Evolutionary conservation across 1,140 invertebrate species (phyloP).

Genomic region (Drosophila asahinai): DNA sequence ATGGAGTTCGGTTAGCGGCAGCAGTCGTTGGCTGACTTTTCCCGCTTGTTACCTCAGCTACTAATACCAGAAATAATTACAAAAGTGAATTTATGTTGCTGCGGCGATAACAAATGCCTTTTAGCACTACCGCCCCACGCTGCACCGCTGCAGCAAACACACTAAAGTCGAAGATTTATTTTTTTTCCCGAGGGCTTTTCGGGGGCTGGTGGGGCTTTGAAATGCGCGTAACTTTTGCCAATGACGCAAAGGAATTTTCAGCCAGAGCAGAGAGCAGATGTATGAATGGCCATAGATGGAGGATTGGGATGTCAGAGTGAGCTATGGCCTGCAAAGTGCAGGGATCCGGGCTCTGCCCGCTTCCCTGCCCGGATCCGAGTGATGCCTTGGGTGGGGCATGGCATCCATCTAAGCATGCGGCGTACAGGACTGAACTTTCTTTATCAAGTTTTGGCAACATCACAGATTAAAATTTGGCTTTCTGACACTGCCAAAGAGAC

Average conservation of each 20-base stretch:
- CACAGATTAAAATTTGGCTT: conserved; percentile 82
- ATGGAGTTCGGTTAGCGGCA: conserved; percentile 58
- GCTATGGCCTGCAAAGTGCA: conserved; percentile 70
- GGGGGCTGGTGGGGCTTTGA: conserved; percentile 16
- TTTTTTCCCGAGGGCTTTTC: conserved; percentile 34
- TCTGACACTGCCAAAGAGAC: conserved; percentile 69
- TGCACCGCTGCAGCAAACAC: conserved; percentile 14
- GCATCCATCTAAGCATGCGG: conserved; percentile 69
- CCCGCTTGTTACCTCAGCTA: conserved; percentile 72
- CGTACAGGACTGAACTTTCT: conserved; percentile 69
- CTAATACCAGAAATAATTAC: conserved; percentile 83
- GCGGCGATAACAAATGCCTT: conserved; percentile 81
- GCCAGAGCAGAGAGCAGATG: conserved; percentile 32
- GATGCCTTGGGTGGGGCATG: conserved; percentile 31
- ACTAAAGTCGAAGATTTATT: conserved; percentile 73
- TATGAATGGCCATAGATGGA: conserved; percentile 31
- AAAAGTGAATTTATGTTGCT: conserved; percentile 81
- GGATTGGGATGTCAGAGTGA: conserved; percentile 51
- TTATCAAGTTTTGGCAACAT: conserved; percentile 80
- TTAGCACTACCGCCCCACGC: conserved; percentile 51
- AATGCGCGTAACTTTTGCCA: conserved; percentile 75
- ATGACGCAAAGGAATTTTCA: conserved; percentile 69
- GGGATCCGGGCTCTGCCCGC: not conserved
- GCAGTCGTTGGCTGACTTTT: conserved; percentile 66
- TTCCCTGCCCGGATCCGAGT: not conserved